These are phyloP conservation scores for Thumatha senex DNA, from an alignment of 2,888 invertebrate species.

Conservation along the genomic window DNA sequence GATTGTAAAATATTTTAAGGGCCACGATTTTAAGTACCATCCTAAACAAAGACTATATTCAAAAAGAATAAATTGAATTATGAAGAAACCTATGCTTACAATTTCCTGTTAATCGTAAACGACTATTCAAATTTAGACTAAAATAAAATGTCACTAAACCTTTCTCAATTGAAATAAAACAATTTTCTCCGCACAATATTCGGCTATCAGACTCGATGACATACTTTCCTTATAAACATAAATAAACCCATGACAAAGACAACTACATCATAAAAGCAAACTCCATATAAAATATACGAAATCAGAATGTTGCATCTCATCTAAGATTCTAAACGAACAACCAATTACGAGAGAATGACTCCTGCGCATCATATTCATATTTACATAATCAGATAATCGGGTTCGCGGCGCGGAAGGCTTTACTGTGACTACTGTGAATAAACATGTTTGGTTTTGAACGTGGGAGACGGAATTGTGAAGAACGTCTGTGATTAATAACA, in stretches of 20 bases:
- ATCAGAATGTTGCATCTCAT: slow-evolving; percentile 6
- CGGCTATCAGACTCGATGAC: background rate
- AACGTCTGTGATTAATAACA: too few species aligned
- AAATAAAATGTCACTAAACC: background rate
- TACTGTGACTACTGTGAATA: slow-evolving; percentile 25
- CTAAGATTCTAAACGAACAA: slow-evolving; percentile 23
- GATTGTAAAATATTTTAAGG: too few species aligned
- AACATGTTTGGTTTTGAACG: slow-evolving; percentile 30
- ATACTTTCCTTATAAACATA: slow-evolving; percentile 3
- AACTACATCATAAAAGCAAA: slow-evolving; percentile 2
- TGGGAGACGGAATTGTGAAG: background rate
- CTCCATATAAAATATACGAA: background rate
- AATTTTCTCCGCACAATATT: slow-evolving; percentile 2
- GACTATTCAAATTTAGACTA: too few species aligned
- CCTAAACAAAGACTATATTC: too few species aligned
- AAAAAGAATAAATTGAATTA: too few species aligned
- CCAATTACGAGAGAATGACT: slow-evolving; percentile 33
- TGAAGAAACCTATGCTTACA: too few species aligned
- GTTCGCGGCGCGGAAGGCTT: slow-evolving; percentile 20
- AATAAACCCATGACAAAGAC: background rate
- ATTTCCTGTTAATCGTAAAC: too few species aligned
- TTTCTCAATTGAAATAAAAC: slow-evolving; percentile 3
- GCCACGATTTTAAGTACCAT: too few species aligned
- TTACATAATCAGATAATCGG: slow-evolving; percentile 37
- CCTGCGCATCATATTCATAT: slow-evolving; percentile 35